Evolutionary conservation across 37 sponge, comb jelly and placozoan genomes (phyloP), one percentile per base, ranked within the genome.

Genomic region (Mnemiopsis leidyi): DNA sequence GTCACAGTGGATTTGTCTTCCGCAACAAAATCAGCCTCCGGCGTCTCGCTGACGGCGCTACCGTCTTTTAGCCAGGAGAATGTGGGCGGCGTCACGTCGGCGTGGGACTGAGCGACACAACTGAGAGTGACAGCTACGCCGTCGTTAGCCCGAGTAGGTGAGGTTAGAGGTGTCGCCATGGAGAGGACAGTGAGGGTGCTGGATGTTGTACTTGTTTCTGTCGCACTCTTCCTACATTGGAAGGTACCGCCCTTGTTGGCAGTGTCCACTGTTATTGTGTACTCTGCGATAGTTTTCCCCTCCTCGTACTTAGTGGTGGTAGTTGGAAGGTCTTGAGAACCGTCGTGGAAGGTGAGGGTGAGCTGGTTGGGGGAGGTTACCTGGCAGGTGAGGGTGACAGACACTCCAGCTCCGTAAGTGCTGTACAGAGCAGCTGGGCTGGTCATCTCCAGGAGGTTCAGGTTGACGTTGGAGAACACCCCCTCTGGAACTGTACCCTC

Each of bases 81-180:
- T 7, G 75, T 71, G 21, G 75, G 75, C 5, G 75, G n/a, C 2
- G 75, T 71, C n/a, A 71, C 20, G 30, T n/a, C 75, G 3, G 26
- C 75, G n/a, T 71, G 30, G 26, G 75, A 29, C 75, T 71, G n/a
- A 7, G 75, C 75, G n/a, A 29, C 25, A 71, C 75, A 71, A 71
- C 2, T 18, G 3, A 71, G 75, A 5, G 7, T 71, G 30, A 18
- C 75, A 5, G 21, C 20, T 23, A 2, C 20, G 3, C 3, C 75
- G 30, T 5, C 3, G 75, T 71, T 71, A 25, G 21, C 25, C 20
- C 75, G 7, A 29, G 75, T 71, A 23, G 30, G 30, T 3, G 26
- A 7, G 26, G n/a, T 18, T 5, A 71, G 30, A 28, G 75, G 30
- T 28, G 26, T 28, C 21, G 26, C 7, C 3, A 71, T 71, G 30